Conservation (phyloP, 1,140 invertebrate species). For the Cyrtorhinus lividipennis region DNA sequence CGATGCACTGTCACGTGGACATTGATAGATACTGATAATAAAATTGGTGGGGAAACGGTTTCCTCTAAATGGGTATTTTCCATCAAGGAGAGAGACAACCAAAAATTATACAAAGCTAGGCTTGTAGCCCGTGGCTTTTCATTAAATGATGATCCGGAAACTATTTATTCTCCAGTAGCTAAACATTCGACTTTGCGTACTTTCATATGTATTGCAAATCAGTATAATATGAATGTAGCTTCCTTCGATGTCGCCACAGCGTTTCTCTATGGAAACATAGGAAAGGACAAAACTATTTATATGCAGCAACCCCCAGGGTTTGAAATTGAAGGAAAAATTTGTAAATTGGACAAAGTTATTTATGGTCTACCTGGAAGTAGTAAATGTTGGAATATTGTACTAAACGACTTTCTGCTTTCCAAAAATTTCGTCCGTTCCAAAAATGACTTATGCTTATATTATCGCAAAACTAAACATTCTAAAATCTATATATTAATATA, state of each 20-base stretch:
- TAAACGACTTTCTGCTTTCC: slow-evolving; percentile 21
- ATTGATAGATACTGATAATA: neutral
- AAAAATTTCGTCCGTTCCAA: slow-evolving; percentile 26
- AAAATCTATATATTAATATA: slow-evolving; percentile 26
- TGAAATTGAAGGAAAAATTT: slow-evolving; percentile 25
- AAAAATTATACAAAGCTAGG: slow-evolving; percentile 26
- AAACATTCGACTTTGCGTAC: slow-evolving; percentile 27
- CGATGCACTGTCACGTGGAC: no score
- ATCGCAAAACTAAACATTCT: slow-evolving; percentile 23
- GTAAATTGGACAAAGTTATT: slow-evolving; percentile 28
- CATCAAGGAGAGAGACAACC: neutral
- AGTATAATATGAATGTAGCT: slow-evolving; percentile 20
- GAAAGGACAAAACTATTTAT: slow-evolving; percentile 28
- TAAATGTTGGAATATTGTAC: slow-evolving; percentile 27
- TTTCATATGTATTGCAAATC: slow-evolving; percentile 25
- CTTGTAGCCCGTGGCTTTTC: slow-evolving; percentile 30
- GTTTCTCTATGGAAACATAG: slow-evolving; percentile 30
- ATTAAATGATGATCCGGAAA: slow-evolving; percentile 25
- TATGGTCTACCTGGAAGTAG: slow-evolving; percentile 30
- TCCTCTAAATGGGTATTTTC: neutral
- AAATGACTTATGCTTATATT: slow-evolving; percentile 28
- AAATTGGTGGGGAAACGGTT: neutral
- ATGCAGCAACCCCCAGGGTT: slow-evolving; percentile 30
- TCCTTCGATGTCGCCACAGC: slow-evolving; percentile 30
- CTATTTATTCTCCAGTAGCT: slow-evolving; percentile 29